Evolutionary conservation across 2,113 vertebrate species (phyloP).

Genomic region (Galeopterus variegatus): DNA sequence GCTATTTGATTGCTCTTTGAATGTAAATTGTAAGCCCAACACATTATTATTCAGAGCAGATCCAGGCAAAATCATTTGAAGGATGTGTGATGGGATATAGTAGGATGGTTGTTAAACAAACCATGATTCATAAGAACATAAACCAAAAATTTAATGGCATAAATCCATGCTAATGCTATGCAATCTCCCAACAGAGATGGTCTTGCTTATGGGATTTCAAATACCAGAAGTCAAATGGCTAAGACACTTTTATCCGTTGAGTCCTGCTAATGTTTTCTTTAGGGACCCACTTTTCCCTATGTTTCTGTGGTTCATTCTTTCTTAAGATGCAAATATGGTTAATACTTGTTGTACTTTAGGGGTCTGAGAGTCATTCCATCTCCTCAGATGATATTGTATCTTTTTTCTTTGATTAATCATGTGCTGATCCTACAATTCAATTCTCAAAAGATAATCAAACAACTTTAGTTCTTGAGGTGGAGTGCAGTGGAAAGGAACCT

Average conservation of each 20-base stretch:
- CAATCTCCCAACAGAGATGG: neutral
- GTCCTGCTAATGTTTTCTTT: neutral
- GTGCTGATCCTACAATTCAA: neutral
- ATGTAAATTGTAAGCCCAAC: neutral
- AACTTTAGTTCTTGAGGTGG: neutral
- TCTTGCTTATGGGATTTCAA: neutral
- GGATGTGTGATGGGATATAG: neutral
- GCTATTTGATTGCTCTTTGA: neutral
- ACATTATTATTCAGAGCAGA: neutral
- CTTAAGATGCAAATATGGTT: neutral
- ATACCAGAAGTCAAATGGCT: neutral
- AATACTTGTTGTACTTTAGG: neutral
- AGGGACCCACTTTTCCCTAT: neutral
- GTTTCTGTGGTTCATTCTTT: neutral
- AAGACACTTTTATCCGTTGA: neutral
- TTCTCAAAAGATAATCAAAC: conserved; percentile 8
- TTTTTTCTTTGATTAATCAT: conserved; percentile 7
- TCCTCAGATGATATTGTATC: neutral
- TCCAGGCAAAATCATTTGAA: conserved; percentile 1
- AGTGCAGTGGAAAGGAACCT: neutral
- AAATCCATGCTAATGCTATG: neutral
- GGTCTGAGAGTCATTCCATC: neutral
- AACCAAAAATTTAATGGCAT: conserved; percentile 2
- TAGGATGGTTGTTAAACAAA: neutral
- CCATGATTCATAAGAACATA: neutral